These are phyloP conservation scores for Caiman crocodilus DNA, from an alignment of 2,797 vertebrate genomes.

Conservation along the genomic window DNA sequence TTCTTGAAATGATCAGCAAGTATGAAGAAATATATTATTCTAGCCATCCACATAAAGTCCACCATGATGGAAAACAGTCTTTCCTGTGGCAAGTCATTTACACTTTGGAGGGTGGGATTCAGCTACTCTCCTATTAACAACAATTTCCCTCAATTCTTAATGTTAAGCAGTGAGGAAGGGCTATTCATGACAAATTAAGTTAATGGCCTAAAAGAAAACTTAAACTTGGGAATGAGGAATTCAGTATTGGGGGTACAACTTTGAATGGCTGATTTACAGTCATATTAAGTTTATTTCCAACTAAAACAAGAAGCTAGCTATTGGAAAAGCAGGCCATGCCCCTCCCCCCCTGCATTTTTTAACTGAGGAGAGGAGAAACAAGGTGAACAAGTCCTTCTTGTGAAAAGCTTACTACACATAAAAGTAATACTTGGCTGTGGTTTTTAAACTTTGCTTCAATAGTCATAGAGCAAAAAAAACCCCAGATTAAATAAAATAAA, in stretches of 20 bases:
- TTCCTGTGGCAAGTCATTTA: slow-evolving; percentile 15
- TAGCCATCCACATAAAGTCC: neutral
- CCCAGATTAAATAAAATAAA: neutral
- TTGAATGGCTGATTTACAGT: neutral
- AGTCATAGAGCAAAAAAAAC: neutral
- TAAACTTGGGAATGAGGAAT: neutral
- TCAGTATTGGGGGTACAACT: neutral
- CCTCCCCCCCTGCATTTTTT: neutral
- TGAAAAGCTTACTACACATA: neutral
- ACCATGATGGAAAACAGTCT: neutral
- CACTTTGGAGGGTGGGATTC: neutral
- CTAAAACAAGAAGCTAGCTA: accelerated
- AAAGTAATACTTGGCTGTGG: neutral
- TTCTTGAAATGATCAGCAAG: slow-evolving; percentile 34
- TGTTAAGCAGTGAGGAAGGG: neutral
- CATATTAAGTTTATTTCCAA: neutral
- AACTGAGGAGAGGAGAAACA: neutral
- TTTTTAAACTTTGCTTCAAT: neutral
- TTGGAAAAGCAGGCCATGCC: accelerated
- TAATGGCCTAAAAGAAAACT: neutral
- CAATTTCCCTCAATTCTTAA: neutral
- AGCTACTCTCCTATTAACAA: slow-evolving; percentile 20
- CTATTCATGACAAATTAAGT: neutral
- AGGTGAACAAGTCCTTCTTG: neutral
- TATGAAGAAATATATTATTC: neutral